A percentile compares a stretch with the other conserved stretches of the same genome.
Conservation (phyloP, 2,797 vertebrate genomes). For the Picus viridis region DNA sequence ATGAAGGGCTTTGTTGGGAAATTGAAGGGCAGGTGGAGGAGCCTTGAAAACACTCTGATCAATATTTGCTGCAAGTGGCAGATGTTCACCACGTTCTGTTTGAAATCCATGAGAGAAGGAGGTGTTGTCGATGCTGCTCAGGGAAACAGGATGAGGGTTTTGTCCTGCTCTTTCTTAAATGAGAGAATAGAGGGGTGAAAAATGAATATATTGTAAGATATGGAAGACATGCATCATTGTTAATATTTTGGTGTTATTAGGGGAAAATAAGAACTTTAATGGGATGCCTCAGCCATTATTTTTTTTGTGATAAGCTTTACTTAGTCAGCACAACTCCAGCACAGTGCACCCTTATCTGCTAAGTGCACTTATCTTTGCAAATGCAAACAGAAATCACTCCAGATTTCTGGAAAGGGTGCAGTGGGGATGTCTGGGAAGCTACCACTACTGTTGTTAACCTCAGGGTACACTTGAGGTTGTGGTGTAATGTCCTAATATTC, state of each 20-base stretch:
- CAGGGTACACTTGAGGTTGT: background rate
- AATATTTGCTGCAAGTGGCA: constrained; percentile 9
- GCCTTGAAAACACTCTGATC: background rate
- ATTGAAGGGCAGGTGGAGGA: constrained; percentile 29
- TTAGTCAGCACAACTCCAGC: background rate
- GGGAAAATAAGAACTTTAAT: background rate
- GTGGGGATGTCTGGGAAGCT: background rate
- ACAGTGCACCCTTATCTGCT: background rate
- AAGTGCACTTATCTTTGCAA: background rate
- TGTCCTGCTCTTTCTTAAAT: background rate
- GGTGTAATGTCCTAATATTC: background rate
- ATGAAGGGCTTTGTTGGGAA: constrained; percentile 19
- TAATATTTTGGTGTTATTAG: background rate
- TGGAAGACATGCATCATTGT: background rate
- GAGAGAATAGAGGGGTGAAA: background rate
- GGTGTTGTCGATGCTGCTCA: background rate
- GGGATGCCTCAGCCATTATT: background rate
- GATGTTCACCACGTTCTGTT: background rate
- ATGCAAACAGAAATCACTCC: background rate
- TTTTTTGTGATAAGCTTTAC: background rate
- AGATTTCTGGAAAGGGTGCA: background rate
- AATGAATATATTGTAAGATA: background rate
- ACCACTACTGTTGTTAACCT: background rate
- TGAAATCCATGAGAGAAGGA: background rate
- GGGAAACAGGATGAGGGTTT: background rate